Evolutionary conservation across 2,888 invertebrate genomes (phyloP).

Genomic region (Parasteatoda lunata): DNA sequence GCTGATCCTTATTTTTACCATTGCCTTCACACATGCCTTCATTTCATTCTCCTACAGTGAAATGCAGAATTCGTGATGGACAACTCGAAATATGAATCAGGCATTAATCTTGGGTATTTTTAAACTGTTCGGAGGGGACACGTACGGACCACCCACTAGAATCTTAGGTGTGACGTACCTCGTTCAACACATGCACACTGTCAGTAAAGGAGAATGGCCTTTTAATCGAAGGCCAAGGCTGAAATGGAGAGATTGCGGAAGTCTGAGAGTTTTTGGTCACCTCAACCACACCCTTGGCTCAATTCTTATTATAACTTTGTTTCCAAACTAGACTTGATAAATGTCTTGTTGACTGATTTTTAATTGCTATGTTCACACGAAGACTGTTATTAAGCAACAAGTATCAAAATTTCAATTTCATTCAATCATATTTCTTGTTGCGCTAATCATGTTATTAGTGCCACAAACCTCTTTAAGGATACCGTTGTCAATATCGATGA

Average conservation of each 20-base stretch:
- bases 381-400: too few species aligned
- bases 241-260: conserved; percentile 57
- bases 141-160: conserved; percentile 54
- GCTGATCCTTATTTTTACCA: too few species aligned
- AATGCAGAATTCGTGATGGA: too few species aligned
- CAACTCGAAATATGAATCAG: too few species aligned
- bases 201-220: conserved; percentile 53
- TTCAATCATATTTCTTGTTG: too few species aligned
- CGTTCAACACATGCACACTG: conserved; percentile 4
- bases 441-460: too few species aligned
- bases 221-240: conserved; percentile 58
- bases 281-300: conserved; percentile 45
- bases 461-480: too few species aligned
- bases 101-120: conserved; percentile 39
- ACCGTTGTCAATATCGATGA: too few species aligned
- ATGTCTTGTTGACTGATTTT: not conserved
- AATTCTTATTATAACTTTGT: conserved; percentile 42
- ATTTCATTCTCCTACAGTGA: too few species aligned
- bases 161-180: conserved; percentile 30
- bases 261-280: conserved; percentile 39
- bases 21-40: too few species aligned
- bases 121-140: not conserved
- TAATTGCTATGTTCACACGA: not conserved
- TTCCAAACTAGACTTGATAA: conserved; percentile 17
- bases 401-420: too few species aligned